A percentile compares a stretch with the other conserved stretches of the same genome.
phyloP scores from a whole-genome alignment of 2,797 vertebrate genomes.

The Orestias chungarensis region DNA sequence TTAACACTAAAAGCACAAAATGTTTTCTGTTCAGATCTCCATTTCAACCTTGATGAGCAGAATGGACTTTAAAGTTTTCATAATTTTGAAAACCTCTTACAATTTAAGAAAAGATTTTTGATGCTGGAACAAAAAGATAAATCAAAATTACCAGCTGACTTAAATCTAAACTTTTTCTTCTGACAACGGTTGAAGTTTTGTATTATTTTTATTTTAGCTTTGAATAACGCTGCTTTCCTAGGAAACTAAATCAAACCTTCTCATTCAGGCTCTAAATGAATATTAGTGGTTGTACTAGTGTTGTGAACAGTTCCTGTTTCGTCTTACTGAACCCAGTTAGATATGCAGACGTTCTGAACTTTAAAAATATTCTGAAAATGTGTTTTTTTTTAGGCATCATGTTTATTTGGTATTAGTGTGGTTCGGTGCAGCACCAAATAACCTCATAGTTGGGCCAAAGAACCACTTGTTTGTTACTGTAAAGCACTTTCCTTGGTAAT shows the following conservation, averaged over 20 bases:
- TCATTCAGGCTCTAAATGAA: constrained; percentile 3
- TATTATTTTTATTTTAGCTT: constrained; percentile 1
- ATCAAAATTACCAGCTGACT: no score
- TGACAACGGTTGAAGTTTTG: background rate
- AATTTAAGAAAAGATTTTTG: no score
- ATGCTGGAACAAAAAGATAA: no score
- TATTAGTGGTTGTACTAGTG: constrained; percentile 7
- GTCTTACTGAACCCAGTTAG: constrained; percentile 16
- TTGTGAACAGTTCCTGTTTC: constrained; percentile 23
- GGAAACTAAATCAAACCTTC: constrained; percentile 9
- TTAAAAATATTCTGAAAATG: constrained; percentile 11
- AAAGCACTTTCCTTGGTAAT: constrained; percentile 40
- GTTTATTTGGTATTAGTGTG: constrained; percentile 16
- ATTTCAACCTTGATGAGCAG: background rate
- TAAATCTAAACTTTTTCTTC: background rate
- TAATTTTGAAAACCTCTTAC: no score
- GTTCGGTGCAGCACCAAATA: constrained; percentile 40
- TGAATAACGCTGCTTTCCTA: constrained; percentile 2
- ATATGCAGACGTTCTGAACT: constrained; percentile 10
- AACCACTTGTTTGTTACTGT: constrained; percentile 38
- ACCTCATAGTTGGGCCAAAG: constrained; percentile 48
- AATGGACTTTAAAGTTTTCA: no score
- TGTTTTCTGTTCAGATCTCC: background rate
- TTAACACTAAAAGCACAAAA: constrained; percentile 12
- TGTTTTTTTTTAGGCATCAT: constrained; percentile 6